Evolutionary conservation across 1,140 invertebrate genomes (phyloP).

Genomic region (Chlorops oryzae): DNA sequence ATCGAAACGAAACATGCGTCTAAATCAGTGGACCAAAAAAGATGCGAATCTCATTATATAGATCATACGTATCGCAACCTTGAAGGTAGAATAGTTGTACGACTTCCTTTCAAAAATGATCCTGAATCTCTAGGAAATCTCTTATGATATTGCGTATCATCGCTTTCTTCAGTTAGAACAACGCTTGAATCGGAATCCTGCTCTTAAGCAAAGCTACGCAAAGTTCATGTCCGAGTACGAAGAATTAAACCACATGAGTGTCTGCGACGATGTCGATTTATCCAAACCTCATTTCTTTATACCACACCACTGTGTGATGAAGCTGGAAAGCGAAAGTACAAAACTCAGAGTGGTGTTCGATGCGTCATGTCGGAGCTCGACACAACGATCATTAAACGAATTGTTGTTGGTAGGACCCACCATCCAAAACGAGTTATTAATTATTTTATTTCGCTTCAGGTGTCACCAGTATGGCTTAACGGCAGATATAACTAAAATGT

Average conservation of each 20-base stretch:
- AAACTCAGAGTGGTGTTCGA: slow-evolving; percentile 35
- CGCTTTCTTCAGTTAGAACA: slow-evolving; percentile 23
- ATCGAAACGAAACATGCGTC: slow-evolving; percentile 11
- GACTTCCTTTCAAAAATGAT: slow-evolving; percentile 24
- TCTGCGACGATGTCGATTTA: slow-evolving; percentile 1
- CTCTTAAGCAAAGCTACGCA: slow-evolving; percentile 20
- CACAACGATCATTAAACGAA: slow-evolving; percentile 41
- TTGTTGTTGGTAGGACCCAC: slow-evolving; percentile 36
- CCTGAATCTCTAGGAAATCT: slow-evolving; percentile 5
- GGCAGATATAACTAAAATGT: slow-evolving; percentile 48
- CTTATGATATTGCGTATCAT: slow-evolving; percentile 16
- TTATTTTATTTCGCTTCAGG: slow-evolving; percentile 46
- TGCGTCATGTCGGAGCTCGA: slow-evolving; percentile 6
- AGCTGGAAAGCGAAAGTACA: slow-evolving; percentile 20
- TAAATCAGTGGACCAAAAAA: slow-evolving; percentile 7
- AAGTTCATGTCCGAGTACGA: slow-evolving; percentile 35
- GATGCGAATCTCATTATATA: slow-evolving; percentile 21
- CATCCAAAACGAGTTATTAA: slow-evolving; percentile 44
- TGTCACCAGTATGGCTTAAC: slow-evolving; percentile 31
- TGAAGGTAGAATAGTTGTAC: slow-evolving; percentile 22
- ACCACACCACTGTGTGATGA: slow-evolving; percentile 32
- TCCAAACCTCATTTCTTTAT: slow-evolving; percentile 20
- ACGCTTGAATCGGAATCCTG: slow-evolving; percentile 14
- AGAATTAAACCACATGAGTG: slow-evolving; percentile 26
- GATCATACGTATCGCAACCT: slow-evolving; percentile 13